Percentiles rank a stretch among this genome's conserved stretches.
Conservation (phyloP, 2,888 invertebrate genomes). For the Macaria liturata region DNA sequence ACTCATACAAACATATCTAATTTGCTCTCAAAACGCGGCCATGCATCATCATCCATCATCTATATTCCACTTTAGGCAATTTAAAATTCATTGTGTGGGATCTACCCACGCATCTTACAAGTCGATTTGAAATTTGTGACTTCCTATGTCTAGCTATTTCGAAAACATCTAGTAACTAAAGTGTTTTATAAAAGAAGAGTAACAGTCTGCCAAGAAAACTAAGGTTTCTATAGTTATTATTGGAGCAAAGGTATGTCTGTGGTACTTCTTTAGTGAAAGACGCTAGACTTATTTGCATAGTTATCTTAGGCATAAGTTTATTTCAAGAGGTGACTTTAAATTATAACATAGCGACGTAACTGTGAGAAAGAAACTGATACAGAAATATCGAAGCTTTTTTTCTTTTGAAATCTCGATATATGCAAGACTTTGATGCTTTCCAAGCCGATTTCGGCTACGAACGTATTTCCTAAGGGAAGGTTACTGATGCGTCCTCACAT, state of each 20-base stretch:
- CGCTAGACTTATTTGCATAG: constrained; percentile 5
- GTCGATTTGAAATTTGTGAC: constrained; percentile 10
- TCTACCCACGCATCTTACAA: constrained; percentile 14
- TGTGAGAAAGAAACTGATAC: too few species aligned
- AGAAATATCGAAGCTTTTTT: too few species aligned
- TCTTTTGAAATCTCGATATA: too few species aligned
- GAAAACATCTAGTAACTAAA: background rate
- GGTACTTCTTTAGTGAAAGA: too few species aligned
- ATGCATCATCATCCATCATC: constrained; percentile 19
- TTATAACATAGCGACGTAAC: too few species aligned
- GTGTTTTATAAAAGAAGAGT: background rate
- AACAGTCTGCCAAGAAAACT: background rate
- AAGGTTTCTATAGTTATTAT: too few species aligned
- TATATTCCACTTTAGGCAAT: constrained; percentile 1
- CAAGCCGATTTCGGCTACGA: too few species aligned
- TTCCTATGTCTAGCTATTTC: constrained; percentile 2
- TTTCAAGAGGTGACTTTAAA: background rate
- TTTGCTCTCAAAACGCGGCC: constrained; percentile 7
- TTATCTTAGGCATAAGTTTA: background rate
- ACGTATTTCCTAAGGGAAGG: too few species aligned
- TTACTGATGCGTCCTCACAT: too few species aligned
- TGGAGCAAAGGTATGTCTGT: too few species aligned
- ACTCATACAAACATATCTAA: too few species aligned
- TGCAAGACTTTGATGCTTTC: too few species aligned
- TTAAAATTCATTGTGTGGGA: constrained; percentile 19